phyloP scores from a whole-genome alignment of 2,888 invertebrate species.

The Erynnis tages region DNA sequence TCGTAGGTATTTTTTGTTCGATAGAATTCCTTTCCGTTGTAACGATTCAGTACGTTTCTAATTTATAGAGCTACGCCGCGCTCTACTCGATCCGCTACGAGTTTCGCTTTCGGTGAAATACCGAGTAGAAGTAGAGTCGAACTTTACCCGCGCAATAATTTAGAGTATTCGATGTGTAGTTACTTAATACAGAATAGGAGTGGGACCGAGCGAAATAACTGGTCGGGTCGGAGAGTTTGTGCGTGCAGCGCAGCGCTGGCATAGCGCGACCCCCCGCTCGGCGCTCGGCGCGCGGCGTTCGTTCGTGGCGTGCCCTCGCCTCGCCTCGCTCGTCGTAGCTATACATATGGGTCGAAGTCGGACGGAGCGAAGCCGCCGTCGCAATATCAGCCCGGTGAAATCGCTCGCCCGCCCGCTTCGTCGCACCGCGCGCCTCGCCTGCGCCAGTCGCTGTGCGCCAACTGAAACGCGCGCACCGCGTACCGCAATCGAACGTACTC shows the following conservation, averaged over 20 bases:
- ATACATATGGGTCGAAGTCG: slow-evolving; percentile 74
- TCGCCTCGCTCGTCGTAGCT: slow-evolving; percentile 61
- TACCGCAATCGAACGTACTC: slow-evolving; percentile 71
- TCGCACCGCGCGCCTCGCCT: slow-evolving; percentile 76
- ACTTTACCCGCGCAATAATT: slow-evolving; percentile 7
- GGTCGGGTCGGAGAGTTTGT: slow-evolving; percentile 59
- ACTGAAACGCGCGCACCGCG: slow-evolving; percentile 79
- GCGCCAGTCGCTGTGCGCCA: slow-evolving; percentile 81
- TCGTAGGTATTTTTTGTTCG: slow-evolving; percentile 11
- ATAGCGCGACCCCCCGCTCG: slow-evolving; percentile 65
- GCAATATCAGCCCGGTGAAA: slow-evolving; percentile 81
- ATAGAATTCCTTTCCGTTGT: slow-evolving; percentile 17
- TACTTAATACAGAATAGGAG: slow-evolving; percentile 48
- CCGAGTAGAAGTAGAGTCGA: slow-evolving; percentile 16
- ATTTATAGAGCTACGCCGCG: slow-evolving; percentile 20
- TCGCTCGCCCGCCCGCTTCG: slow-evolving; percentile 78
- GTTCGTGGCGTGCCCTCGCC: slow-evolving; percentile 69
- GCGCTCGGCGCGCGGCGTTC: slow-evolving; percentile 54
- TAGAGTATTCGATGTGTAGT: slow-evolving; percentile 25
- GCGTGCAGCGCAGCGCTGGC: slow-evolving; percentile 68
- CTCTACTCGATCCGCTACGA: slow-evolving; percentile 9
- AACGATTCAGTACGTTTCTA: slow-evolving; percentile 16
- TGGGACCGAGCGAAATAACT: slow-evolving; percentile 44
- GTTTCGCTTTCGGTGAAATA: slow-evolving; percentile 23
- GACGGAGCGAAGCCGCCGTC: slow-evolving; percentile 62